phyloP scores from a whole-genome alignment of 2,113 vertebrate species.

The Lipophrys pholis region DNA sequence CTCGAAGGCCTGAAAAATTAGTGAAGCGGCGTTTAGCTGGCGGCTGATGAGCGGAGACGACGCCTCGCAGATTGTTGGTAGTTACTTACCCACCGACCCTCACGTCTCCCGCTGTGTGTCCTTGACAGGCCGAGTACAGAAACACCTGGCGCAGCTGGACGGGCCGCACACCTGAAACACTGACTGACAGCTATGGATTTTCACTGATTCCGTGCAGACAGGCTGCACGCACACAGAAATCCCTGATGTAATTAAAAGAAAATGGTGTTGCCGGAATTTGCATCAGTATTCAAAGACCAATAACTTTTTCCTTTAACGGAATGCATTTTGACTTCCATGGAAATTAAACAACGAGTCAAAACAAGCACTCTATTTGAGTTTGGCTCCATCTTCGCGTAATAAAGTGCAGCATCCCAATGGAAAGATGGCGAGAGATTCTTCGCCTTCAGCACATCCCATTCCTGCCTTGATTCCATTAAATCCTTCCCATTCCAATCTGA shows the following conservation, averaged over 20 bases:
- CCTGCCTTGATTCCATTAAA: slow-evolving; percentile 56
- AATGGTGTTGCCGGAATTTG: neutral
- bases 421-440: slow-evolving; percentile 14
- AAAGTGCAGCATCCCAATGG: neutral
- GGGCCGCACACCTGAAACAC: slow-evolving; percentile 33
- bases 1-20: slow-evolving; percentile 29
- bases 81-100: slow-evolving; percentile 55
- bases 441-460: slow-evolving; percentile 5
- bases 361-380: neutral
- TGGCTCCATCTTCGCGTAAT: neutral
- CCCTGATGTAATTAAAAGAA: neutral
- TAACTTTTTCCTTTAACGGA: neutral
- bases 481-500: slow-evolving; percentile 81
- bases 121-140: slow-evolving; percentile 63
- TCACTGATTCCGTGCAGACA: slow-evolving; percentile 2
- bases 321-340: neutral
- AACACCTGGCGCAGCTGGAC: slow-evolving; percentile 57
- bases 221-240: neutral
- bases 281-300: no score
- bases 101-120: slow-evolving; percentile 59
- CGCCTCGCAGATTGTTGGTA: slow-evolving; percentile 61
- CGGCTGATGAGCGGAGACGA: slow-evolving; percentile 48
- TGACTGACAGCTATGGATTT: slow-evolving; percentile 41
- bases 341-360: no score
- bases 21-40: slow-evolving; percentile 43